Evolutionary conservation across 2,888 invertebrate genomes (phyloP).

Genomic region (Silvanus unidentatus): DNA sequence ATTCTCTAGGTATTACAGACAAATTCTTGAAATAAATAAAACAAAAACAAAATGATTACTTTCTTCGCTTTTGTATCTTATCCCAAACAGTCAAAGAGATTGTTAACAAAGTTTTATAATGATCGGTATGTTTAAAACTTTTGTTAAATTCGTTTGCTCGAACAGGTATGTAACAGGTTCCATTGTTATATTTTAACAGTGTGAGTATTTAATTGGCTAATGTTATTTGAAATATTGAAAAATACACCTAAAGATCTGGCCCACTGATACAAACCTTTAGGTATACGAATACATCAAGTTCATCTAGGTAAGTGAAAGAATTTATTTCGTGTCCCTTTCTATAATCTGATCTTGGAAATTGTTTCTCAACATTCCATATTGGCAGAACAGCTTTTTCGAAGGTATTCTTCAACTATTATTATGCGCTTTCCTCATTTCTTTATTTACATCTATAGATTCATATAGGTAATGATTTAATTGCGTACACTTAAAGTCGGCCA

Average conservation of each 20-base stretch:
- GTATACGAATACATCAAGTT: slow-evolving; percentile 20
- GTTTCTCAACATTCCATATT: slow-evolving; percentile 5
- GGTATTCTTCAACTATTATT: slow-evolving; percentile 8
- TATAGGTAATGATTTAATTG: too few relatives aligned
- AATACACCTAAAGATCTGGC: slow-evolving; percentile 15
- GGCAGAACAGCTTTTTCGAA: slow-evolving; percentile 8
- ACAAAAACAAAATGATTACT: too few relatives aligned
- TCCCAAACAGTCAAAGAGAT: slow-evolving; percentile 19
- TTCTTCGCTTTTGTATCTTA: not conserved
- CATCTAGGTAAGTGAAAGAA: slow-evolving; percentile 6
- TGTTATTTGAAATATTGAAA: slow-evolving; percentile 11
- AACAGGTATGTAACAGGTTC: slow-evolving; percentile 17
- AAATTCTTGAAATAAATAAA: too few relatives aligned
- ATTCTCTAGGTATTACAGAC: too few relatives aligned
- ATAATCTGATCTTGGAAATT: slow-evolving; percentile 15
- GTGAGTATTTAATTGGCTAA: slow-evolving; percentile 19
- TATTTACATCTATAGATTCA: too few relatives aligned
- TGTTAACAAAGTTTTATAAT: slow-evolving; percentile 23
- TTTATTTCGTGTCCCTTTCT: slow-evolving; percentile 3
- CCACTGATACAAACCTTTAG: slow-evolving; percentile 2
- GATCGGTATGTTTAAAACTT: slow-evolving; percentile 21
- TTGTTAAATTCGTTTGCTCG: slow-evolving; percentile 16
- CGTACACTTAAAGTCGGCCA: too few relatives aligned
- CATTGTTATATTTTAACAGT: slow-evolving; percentile 19
- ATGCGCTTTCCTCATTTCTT: slow-evolving; percentile 4